Base-by-base conservation (phyloP, 2,888 invertebrate genomes). In the Rhingia rostrata region DNA sequence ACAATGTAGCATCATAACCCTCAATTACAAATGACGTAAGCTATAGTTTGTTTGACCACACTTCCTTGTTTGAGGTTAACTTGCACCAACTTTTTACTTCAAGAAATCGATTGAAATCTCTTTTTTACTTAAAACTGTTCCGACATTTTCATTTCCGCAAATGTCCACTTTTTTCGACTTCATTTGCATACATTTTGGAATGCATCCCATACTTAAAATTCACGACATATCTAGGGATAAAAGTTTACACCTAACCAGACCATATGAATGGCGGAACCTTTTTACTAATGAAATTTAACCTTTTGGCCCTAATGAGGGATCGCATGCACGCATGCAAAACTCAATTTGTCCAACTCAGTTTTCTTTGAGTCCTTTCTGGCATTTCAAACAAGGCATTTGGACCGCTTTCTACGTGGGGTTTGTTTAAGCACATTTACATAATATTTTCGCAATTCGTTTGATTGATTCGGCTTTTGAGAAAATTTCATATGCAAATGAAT, bases 401-500 rank as follows among this genome's bases (percentile, higher is more conserved):
- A 45, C n/a, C 39, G 56, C 45, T 47, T 35, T 7, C 39, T 47
- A 1, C 12, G 5, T 7, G 43, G 53, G 37, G 56, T 69, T 58
- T 49, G 30, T 39, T 60, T 70, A 49, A 33, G 6, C 12, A 39
- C 41, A 78, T 83, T 72, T 82, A 9, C 77, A 77, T 81, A 70
- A 78, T 58, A 70, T 82, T 58, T 73, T 49, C 41, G 51, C 56
- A 56, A 56, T 78, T 51, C 63, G 66, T 83, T 78, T 78, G 78
- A 78, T 78, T 78, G 75, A 77, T 69, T 61, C 39, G 61, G 51
- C 67, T 60, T 35, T 53, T 49, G 41, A 7, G 14, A 35, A 45
- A 61, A 61, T 60, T 22, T 60, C 66, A 66, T 66, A 74, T 66
- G 64, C 56, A 74, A 74, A 74, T 74, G 4, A 14, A 58, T 41